phyloP scores from a whole-genome alignment of 2,113 vertebrate genomes.

The Macroglossus sobrinus region DNA sequence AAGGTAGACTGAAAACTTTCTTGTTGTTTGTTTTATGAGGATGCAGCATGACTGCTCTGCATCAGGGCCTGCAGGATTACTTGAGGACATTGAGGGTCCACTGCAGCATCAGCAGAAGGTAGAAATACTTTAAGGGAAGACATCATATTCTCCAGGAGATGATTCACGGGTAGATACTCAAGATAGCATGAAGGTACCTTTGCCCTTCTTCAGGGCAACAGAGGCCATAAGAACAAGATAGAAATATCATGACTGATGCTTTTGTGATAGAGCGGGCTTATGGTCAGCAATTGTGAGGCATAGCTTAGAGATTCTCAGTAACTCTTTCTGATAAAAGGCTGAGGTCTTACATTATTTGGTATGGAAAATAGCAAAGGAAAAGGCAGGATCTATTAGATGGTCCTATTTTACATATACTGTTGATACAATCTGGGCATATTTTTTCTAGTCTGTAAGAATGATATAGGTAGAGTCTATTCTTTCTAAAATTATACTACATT shows the following conservation, averaged over 20 bases:
- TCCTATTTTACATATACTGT: not conserved
- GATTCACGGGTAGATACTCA: not conserved
- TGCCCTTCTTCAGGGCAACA: fast-evolving
- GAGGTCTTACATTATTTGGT: not conserved
- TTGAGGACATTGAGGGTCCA: not conserved
- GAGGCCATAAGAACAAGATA: not conserved
- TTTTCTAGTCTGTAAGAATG: not conserved
- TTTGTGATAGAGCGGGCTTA: not conserved
- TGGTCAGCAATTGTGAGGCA: not conserved
- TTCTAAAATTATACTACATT: not conserved
- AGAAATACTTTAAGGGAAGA: not conserved
- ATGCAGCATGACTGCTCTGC: not conserved
- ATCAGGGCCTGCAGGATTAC: not conserved
- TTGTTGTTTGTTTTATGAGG: not conserved
- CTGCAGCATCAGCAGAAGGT: not conserved
- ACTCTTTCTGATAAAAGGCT: not conserved
- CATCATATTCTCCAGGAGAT: not conserved
- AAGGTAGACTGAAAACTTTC: not conserved
- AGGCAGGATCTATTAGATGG: not conserved
- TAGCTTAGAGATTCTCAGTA: not conserved
- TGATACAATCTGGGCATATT: not conserved
- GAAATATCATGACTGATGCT: not conserved
- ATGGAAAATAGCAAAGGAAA: not conserved
- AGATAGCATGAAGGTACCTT: not conserved
- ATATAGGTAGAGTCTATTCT: not conserved